Evolutionary conservation across 1,140 invertebrate genomes (phyloP).

Genomic region (Chironomus tepperi): DNA sequence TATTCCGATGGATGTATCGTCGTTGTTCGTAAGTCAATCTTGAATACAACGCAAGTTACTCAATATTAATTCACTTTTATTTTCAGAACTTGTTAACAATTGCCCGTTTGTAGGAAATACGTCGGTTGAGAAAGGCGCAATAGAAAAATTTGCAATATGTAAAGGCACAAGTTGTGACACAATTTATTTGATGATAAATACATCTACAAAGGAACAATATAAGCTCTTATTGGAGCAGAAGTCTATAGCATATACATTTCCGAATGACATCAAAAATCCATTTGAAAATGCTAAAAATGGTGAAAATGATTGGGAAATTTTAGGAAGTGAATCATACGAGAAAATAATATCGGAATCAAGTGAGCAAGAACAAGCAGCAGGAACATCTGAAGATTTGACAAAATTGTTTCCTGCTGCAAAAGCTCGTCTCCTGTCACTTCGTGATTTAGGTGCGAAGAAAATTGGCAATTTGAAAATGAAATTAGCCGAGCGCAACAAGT

Average conservation of each 20-base stretch:
- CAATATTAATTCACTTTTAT: not conserved
- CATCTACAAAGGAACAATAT: conserved; percentile 51
- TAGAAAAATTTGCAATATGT: conserved; percentile 53
- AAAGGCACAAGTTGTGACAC: conserved; percentile 57
- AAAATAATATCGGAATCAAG: conserved; percentile 5
- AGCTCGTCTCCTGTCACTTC: conserved; percentile 52
- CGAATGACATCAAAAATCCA: conserved; percentile 40
- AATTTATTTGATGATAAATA: conserved; percentile 58
- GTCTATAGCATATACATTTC: conserved; percentile 48
- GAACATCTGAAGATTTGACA: conserved; percentile 31
- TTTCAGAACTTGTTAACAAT: conserved; percentile 48
- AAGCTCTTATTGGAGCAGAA: conserved; percentile 54
- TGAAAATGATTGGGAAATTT: conserved; percentile 39
- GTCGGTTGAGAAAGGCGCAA: conserved; percentile 47
- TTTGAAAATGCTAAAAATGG: conserved; percentile 31
- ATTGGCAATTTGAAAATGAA: conserved; percentile 54
- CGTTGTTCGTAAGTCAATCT: conserved; percentile 42
- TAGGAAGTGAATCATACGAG: conserved; percentile 26
- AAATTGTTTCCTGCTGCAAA: conserved; percentile 43
- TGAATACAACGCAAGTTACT: not conserved
- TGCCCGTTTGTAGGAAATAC: conserved; percentile 56
- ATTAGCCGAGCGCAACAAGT: conserved; percentile 48
- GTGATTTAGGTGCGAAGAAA: conserved; percentile 58
- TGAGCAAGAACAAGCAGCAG: conserved; percentile 24
- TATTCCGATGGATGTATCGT: conserved; percentile 61